phyloP scores from a whole-genome alignment of 2,888 invertebrate species.

The Protodeltote pygarga region DNA sequence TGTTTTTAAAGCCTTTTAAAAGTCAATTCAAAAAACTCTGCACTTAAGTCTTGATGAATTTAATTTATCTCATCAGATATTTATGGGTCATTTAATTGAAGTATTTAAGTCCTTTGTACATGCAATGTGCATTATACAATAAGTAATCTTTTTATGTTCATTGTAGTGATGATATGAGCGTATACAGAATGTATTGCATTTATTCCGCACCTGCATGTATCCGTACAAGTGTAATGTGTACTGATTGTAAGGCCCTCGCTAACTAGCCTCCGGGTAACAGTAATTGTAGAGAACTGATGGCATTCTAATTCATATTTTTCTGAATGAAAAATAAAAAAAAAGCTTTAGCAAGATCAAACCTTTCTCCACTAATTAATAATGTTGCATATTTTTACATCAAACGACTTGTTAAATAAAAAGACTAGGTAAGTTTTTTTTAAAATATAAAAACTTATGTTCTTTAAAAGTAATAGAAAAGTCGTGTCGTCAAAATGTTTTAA shows the following conservation, averaged over 20 bases:
- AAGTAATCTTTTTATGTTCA: constrained; percentile 25
- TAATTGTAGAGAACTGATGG: constrained; percentile 33
- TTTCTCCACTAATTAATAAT: constrained; percentile 44
- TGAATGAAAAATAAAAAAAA: constrained; percentile 34
- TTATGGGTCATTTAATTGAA: constrained; percentile 18
- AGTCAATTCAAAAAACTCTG: constrained; percentile 17
- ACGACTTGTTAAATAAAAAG: constrained; percentile 41
- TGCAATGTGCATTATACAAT: constrained; percentile 22
- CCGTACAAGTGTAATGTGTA: constrained; percentile 17
- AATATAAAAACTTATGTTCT: constrained; percentile 41
- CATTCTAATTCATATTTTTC: constrained; percentile 28
- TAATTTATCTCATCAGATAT: constrained; percentile 21
- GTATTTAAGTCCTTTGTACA: constrained; percentile 23
- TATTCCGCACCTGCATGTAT: constrained; percentile 38
- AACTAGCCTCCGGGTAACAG: constrained; percentile 29
- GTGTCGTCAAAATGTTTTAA: constrained; percentile 51
- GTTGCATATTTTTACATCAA: constrained; percentile 47
- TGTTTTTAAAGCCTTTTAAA: constrained; percentile 11
- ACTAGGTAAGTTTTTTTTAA: too few relatives aligned
- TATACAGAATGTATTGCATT: constrained; percentile 16
- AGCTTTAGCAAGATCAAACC: constrained; percentile 34
- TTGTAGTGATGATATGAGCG: constrained; percentile 23
- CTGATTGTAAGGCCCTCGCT: constrained; percentile 31
- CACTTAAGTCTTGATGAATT: constrained; percentile 11
- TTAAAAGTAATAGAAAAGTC: constrained; percentile 48